Conservation (phyloP, 2,888 invertebrate species). For the Meliscaeva auricollis region DNA sequence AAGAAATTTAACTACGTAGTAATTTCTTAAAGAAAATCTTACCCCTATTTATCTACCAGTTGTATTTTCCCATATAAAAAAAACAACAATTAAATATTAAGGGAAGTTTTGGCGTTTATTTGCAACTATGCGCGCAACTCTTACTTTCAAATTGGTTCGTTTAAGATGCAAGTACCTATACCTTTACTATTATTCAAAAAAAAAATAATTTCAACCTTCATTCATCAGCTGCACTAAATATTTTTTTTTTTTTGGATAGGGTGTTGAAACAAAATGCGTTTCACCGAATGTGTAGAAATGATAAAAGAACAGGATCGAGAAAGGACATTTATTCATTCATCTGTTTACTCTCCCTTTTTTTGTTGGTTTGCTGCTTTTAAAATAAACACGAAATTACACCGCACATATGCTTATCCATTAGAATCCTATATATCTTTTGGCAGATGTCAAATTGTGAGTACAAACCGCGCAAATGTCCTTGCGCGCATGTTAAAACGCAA, state of each 20-base stretch:
- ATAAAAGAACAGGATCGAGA: conserved; percentile 8
- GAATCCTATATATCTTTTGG: conserved; percentile 60
- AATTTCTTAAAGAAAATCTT: conserved; percentile 24
- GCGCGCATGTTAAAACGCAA: conserved; percentile 49
- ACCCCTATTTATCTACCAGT: conserved; percentile 4
- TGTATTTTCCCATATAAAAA: background rate
- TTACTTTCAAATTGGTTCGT: conserved; percentile 28
- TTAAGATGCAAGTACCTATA: conserved; percentile 9
- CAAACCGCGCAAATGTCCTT: conserved; percentile 59
- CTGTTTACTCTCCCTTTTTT: conserved; percentile 52
- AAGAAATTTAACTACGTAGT: background rate
- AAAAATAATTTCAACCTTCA: background rate
- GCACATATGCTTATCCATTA: conserved; percentile 63
- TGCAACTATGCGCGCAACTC: conserved; percentile 20
- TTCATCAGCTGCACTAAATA: conserved; percentile 54
- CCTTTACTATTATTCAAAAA: conserved; percentile 1
- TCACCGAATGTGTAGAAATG: background rate
- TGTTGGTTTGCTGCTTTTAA: no score
- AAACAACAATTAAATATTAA: background rate
- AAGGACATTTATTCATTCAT: conserved; percentile 53
- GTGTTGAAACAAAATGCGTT: conserved; percentile 24
- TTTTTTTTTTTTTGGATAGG: background rate
- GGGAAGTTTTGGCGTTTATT: conserved; percentile 39
- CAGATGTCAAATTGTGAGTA: conserved; percentile 67
- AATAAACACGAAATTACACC: conserved; percentile 40